Base-by-base conservation (phyloP, 2,113 vertebrate species). In the Microcebus lehilahytsara region DNA sequence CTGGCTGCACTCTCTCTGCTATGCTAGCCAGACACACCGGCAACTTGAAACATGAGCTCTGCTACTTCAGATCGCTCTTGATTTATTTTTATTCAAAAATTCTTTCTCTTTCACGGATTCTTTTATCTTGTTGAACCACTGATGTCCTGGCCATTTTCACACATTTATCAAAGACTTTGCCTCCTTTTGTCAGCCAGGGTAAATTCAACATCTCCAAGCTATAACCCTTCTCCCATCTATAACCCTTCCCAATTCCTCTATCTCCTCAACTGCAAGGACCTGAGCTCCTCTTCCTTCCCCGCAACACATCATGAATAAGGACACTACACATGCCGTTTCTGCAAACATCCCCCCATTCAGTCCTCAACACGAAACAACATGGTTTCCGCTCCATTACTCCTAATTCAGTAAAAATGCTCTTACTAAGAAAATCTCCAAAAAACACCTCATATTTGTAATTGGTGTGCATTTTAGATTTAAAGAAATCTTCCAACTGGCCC, bases 1-100 rank as follows among this genome's bases (percentile, higher is more conserved):
- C 3, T 40, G 40, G 22, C 56, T 13, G 9, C 1, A 3, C 30
- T 62, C 40, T 12, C 1, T 30, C 30, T n/a, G 0, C 7, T 8
- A 20, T 23, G 30, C 30, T 49, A 27, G 14, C 34, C 30, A 17
- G 19, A n/a, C n/a, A n/a, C n/a, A n/a, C n/a, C n/a, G n/a, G n/a
- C n/a, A n/a, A n/a, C n/a, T n/a, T n/a, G n/a, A n/a, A n/a, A n/a
- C n/a, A n/a, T n/a, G n/a, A n/a, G n/a, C n/a, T n/a, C n/a, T n/a
- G n/a, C n/a, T n/a, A n/a, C n/a, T n/a, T n/a, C n/a, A n/a, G n/a
- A n/a, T n/a, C n/a, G n/a, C n/a, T n/a, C n/a, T n/a, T n/a, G n/a
- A n/a, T n/a, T n/a, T n/a, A n/a, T n/a, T n/a, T n/a, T n/a, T n/a
- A n/a, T n/a, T n/a, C n/a, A n/a, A n/a, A n/a, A n/a, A n/a, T n/a